Conservation (phyloP, 2,113 vertebrate species). For the Oxygymnocypris stewartii region DNA sequence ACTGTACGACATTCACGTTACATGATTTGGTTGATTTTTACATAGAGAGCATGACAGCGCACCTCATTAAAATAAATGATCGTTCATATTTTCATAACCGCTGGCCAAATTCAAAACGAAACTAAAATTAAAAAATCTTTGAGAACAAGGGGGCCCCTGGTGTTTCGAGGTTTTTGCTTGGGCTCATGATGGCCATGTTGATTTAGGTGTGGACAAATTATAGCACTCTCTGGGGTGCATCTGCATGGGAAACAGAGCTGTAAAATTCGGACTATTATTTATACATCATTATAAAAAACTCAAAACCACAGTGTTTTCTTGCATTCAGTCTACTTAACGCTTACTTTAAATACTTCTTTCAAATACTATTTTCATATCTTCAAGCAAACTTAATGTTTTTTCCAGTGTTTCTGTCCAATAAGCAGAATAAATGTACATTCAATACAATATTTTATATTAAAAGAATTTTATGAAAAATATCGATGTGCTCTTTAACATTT, state of each 20-base stretch:
- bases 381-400: too few species aligned
- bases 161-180: neutral
- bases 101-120: too few species aligned
- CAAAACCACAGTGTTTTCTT: neutral
- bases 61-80: too few species aligned
- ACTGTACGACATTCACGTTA: too few species aligned
- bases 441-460: neutral
- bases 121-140: too few species aligned
- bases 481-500: neutral
- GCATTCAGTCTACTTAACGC: neutral
- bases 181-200: slow-evolving; percentile 13
- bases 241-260: slow-evolving; percentile 36
- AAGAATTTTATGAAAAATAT: neutral
- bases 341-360: neutral
- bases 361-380: neutral
- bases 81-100: too few species aligned
- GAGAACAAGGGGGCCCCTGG: too few species aligned
- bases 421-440: neutral
- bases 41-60: too few species aligned
- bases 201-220: slow-evolving; percentile 17
- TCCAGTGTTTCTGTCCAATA: too few species aligned
- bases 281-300: neutral
- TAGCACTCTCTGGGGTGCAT: neutral
- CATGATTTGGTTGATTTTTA: too few species aligned
- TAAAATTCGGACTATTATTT: neutral